Evolutionary conservation across 2,888 invertebrate species (phyloP).

Genomic region (Gymnosoma rotundatum): DNA sequence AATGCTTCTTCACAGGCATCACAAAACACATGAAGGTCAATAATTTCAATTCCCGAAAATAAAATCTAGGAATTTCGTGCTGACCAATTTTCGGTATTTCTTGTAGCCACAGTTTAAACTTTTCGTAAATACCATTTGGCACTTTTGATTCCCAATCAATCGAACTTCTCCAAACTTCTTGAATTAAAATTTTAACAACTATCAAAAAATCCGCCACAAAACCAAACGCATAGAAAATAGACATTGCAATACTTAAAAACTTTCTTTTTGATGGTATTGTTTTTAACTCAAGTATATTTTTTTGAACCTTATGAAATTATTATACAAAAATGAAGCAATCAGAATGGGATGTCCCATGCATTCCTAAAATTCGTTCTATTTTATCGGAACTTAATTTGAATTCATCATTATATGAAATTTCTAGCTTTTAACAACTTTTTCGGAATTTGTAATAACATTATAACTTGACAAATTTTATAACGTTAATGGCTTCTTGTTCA

Average conservation of each 20-base stretch:
- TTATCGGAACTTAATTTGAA: no score
- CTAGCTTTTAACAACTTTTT: no score
- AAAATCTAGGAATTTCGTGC: background rate
- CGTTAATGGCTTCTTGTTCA: no score
- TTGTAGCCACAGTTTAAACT: background rate
- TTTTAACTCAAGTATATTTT: slow-evolving; percentile 1
- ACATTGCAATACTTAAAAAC: background rate
- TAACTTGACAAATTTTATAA: no score
- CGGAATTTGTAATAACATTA: no score
- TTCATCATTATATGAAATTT: no score
- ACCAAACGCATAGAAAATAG: no score
- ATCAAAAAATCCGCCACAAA: background rate
- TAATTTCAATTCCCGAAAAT: background rate
- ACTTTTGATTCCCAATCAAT: slow-evolving; percentile 4
- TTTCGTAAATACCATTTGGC: background rate
- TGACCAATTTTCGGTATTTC: background rate
- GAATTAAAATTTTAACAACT: background rate
- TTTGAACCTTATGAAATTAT: background rate
- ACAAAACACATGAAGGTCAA: slow-evolving; percentile 7
- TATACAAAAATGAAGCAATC: no score
- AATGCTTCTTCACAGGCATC: slow-evolving; percentile 13
- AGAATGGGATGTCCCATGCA: no score
- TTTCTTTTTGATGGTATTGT: background rate
- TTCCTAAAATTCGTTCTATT: no score
- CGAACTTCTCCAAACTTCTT: background rate